Evolutionary conservation across 2,113 vertebrate genomes (phyloP), one percentile per base, ranked within the genome.

Genomic region (Myanophis thanlyinensis): DNA sequence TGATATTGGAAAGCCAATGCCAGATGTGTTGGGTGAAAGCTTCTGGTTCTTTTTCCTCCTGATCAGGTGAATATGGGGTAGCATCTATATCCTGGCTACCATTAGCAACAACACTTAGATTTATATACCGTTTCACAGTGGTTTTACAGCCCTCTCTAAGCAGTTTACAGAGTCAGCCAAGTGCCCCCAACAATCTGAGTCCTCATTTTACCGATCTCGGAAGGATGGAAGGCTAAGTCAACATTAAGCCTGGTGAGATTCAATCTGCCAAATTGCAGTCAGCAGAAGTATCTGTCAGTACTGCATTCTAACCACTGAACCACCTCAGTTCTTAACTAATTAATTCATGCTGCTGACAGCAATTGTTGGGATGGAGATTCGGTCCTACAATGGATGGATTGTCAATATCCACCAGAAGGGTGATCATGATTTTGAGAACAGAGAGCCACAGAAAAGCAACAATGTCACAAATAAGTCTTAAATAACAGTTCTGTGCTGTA

Each of bases 341-440:
- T 15, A 35, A 73, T 35, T 80, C 40, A 80, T 40, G 35, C 35
- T 93, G 91, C 59, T 95, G 93, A 90, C 93, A 93, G 56, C 91
- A 93, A 96, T 96, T 89, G 23, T 84, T 93, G 62, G 23, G 94
- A 90, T 85, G 94, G 95, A 91, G 80, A 95, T 96, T 94, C 93
- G 92, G 94, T 93, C 94, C 67, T 93, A 94, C 95, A 96, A 96
- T 95, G 95, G 94, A 95, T 96, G 91, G 93, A 91, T 94, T 95
- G 96, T 95, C 93, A 96, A 56, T 62, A 18, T 95, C 95, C 96
- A 51, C 92, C 93, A 91, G 67, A 89, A 92, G 93, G 54, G 46
- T 54, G 49, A 94, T 93, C 93, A 46, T 96, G 96, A 92, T 95
- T 95, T 95, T 94, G 93, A 95, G 94, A 93, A 3, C 92, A 89